Evolutionary conservation across 2,797 vertebrate genomes (phyloP).

Genomic region (Etheostoma perlongum): DNA sequence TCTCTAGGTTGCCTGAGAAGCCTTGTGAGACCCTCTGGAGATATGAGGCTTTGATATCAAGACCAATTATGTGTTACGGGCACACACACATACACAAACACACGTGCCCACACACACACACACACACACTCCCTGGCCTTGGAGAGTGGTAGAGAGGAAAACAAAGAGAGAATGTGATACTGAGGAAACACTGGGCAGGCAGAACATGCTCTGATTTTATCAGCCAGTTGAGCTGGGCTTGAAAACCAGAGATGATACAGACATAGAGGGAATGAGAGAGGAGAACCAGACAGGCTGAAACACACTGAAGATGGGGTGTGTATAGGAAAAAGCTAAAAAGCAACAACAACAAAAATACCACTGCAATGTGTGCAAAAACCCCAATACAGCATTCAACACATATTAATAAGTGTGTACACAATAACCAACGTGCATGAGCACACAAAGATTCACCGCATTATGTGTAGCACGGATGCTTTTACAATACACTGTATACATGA

Average conservation of each 20-base stretch:
- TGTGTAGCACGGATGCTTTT: slow-evolving; percentile 12
- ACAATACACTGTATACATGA: not conserved
- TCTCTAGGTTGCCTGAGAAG: slow-evolving; percentile 81
- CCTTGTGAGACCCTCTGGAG: slow-evolving; percentile 82
- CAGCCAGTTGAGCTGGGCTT: slow-evolving; percentile 66
- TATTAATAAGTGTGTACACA: slow-evolving; percentile 25
- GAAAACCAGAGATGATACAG: slow-evolving; percentile 72
- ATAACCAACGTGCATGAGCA: slow-evolving; percentile 4
- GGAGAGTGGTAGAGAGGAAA: slow-evolving; percentile 69
- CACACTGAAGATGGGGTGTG: slow-evolving; percentile 54
- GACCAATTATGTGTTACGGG: slow-evolving; percentile 81
- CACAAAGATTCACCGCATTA: slow-evolving; percentile 16
- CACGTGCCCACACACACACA: slow-evolving; percentile 3
- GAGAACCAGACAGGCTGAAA: slow-evolving; percentile 63
- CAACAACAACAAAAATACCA: slow-evolving; percentile 1
- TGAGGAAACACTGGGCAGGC: slow-evolving; percentile 75
- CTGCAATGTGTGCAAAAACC: slow-evolving; percentile 15
- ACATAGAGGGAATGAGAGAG: slow-evolving; percentile 69
- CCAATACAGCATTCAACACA: slow-evolving; percentile 15
- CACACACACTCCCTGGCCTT: slow-evolving; percentile 52
- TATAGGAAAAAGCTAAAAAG: slow-evolving; percentile 25
- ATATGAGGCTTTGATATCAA: slow-evolving; percentile 85
- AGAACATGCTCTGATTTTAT: slow-evolving; percentile 81
- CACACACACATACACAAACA: slow-evolving; percentile 21
- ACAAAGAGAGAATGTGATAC: slow-evolving; percentile 80